Base-by-base conservation (phyloP, 1,140 invertebrate species). In the Galleria mellonella region DNA sequence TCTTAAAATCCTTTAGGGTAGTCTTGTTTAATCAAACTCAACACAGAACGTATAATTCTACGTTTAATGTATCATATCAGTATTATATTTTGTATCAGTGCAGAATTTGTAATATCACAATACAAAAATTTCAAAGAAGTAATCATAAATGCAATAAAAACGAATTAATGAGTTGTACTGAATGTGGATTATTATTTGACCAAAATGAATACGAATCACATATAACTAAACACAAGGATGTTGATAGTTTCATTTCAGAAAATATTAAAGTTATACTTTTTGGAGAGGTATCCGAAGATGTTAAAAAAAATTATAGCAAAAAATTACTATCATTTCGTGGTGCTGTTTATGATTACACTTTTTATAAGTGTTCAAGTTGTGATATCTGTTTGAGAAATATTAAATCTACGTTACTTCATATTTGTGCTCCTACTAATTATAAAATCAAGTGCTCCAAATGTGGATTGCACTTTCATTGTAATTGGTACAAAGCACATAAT, bases 231-330 rank as follows among this genome's bases (percentile, higher is more conserved):
- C 75, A 79, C 43, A 56, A 60, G 41, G n/a, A 48, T 14, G 27
- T 70, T n/a, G 30, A 47, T 31, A 62, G 44, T 31, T 77, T 72
- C 45, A 51, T 51, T 38, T 40, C 33, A 39, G 53, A 62, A 30
- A 62, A 63, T 43, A 75, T 81, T 2, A 73, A 62, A 54, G 61
- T 77, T 5, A 58, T 81, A 32, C 50, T 68, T 14, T 49, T 77
- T 45, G 72, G 65, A 14, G 36, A 42, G 14, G 30, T 8, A 30
- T 37, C 14, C 14, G n/a, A 10, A 17, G 4, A 37, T 13, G 9
- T 15, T 23, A 37, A 15, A 15, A 37, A 32, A 10, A 28, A 4
- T 23, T 11, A 33, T 33, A 27, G n/a, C 8, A 28, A 27, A 7
- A 3, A 35, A 8, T 28, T 35, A 11, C 43, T 46, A 15, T 55